Evolutionary conservation across 2,113 vertebrate genomes (phyloP).

Genomic region (Dicaeum eximium): DNA sequence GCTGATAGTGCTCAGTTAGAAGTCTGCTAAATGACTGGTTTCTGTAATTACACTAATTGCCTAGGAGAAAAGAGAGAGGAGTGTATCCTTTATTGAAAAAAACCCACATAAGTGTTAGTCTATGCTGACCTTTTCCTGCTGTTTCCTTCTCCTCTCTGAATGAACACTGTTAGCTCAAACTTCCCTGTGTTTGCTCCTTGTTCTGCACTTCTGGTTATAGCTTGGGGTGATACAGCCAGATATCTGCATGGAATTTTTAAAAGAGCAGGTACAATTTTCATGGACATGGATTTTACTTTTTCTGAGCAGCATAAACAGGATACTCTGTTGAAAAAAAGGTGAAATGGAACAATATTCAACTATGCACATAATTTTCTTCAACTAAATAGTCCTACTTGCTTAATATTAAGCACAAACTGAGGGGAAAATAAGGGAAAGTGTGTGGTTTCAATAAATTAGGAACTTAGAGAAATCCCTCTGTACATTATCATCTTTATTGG

Average conservation of each 20-base stretch:
- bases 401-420: not conserved
- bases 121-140: not conserved
- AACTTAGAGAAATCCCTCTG: not conserved
- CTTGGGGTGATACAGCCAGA: not conserved
- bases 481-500: not conserved
- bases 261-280: not conserved
- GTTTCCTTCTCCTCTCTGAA: not conserved
- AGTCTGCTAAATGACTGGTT: conserved; percentile 39
- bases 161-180: not conserved
- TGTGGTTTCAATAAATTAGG: not conserved
- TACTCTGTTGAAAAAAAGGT: not conserved
- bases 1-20: conserved; percentile 1
- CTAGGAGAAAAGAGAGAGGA: conserved; percentile 12
- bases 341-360: not conserved
- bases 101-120: not conserved
- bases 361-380: not conserved
- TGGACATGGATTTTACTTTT: not conserved
- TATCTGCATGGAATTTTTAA: not conserved
- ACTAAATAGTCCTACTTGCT: not conserved
- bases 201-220: not conserved
- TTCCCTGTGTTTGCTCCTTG: not conserved
- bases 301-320: not conserved
- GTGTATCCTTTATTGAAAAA: not conserved
- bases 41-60: conserved; percentile 46
- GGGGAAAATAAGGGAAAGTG: not conserved